Evolutionary conservation across 2,797 vertebrate genomes (phyloP).

Genomic region (Channa striata): DNA sequence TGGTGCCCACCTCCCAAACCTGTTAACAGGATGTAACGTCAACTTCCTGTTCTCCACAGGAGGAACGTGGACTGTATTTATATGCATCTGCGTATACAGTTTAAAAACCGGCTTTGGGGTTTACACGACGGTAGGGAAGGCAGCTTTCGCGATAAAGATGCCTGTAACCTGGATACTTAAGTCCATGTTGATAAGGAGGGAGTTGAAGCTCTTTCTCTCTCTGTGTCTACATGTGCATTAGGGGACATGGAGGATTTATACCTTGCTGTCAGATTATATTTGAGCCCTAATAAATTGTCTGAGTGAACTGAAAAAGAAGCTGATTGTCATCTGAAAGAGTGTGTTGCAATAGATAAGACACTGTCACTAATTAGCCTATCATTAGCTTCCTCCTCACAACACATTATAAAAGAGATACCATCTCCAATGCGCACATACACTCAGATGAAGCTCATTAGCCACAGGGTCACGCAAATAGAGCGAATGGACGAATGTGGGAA

Average conservation of each 20-base stretch:
- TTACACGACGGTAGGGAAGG: too few species aligned
- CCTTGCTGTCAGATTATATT: slow-evolving; percentile 20
- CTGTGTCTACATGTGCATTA: background rate
- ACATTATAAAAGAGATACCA: slow-evolving; percentile 34
- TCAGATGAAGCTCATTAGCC: slow-evolving; percentile 49
- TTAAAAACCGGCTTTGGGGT: too few species aligned
- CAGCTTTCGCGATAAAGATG: too few species aligned
- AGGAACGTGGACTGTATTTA: too few species aligned
- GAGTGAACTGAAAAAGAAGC: slow-evolving; percentile 17
- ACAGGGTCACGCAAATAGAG: slow-evolving; percentile 48
- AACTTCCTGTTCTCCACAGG: too few species aligned
- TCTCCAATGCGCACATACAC: slow-evolving; percentile 24
- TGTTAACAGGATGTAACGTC: too few species aligned
- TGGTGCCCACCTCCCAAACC: too few species aligned
- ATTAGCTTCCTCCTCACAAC: slow-evolving; percentile 53
- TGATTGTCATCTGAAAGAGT: slow-evolving; percentile 27
- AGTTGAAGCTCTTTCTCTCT: too few species aligned
- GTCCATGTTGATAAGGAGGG: too few species aligned
- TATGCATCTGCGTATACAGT: too few species aligned
- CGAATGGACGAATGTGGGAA: slow-evolving; percentile 39
- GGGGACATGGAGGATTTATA: slow-evolving; percentile 1
- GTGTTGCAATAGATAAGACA: slow-evolving; percentile 38
- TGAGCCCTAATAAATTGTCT: slow-evolving; percentile 20
- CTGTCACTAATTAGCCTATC: slow-evolving; percentile 53
- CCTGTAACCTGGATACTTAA: too few species aligned